Conservation (phyloP, 1,140 invertebrate genomes). For the Chelonus insularis region DNA sequence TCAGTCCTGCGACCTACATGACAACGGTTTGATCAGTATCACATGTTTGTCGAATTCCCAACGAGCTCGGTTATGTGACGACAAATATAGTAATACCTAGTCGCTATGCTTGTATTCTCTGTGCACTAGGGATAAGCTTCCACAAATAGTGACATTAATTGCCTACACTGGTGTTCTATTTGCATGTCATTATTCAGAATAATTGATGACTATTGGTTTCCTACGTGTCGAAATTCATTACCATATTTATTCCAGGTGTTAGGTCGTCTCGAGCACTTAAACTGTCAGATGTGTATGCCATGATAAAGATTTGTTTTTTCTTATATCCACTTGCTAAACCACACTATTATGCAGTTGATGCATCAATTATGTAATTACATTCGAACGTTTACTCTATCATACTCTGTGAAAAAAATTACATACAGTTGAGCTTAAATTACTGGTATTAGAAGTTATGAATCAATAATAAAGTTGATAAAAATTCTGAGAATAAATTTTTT, state of each 20-base stretch:
- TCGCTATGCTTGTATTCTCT: slow-evolving; percentile 14
- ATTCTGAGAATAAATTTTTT: no score
- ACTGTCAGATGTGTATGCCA: background rate
- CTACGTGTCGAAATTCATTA: slow-evolving; percentile 48
- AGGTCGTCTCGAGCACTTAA: background rate
- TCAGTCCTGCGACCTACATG: no score
- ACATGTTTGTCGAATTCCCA: slow-evolving; percentile 40
- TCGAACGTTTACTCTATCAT: no score
- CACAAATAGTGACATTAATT: slow-evolving; percentile 56
- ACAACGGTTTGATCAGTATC: slow-evolving; percentile 37
- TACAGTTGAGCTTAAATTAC: no score
- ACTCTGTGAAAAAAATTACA: no score
- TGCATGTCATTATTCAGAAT: slow-evolving; percentile 56
- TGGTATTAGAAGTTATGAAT: no score
- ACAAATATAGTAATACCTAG: slow-evolving; percentile 26
- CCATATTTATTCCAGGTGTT: slow-evolving; percentile 42
- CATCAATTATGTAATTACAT: no score
- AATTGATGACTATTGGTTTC: slow-evolving; percentile 54
- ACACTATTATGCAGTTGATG: no score
- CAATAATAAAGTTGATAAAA: no score
- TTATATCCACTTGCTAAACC: no score
- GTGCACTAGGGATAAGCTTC: slow-evolving; percentile 45
- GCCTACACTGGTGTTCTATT: slow-evolving; percentile 46
- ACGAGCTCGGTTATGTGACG: slow-evolving; percentile 27
- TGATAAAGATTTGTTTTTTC: background rate